These are phyloP conservation scores for Papilio gigon DNA, from an alignment of 2,888 invertebrate genomes.

Conservation along the genomic window DNA sequence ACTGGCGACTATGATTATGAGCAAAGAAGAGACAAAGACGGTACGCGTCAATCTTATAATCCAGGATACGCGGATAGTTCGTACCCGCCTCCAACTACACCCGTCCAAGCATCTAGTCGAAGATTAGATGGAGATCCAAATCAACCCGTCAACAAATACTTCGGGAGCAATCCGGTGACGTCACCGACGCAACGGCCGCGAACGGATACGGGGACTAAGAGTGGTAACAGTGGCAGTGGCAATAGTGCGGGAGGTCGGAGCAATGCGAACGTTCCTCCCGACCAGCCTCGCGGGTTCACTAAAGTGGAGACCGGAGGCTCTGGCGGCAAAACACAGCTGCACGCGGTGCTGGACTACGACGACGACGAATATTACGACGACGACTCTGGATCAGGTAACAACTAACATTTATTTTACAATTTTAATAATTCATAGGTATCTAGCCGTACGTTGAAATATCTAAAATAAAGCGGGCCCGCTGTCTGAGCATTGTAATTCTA, in stretches of 20 bases:
- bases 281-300: conserved; percentile 85
- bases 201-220: conserved; percentile 72
- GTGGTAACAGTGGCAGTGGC: conserved; percentile 67
- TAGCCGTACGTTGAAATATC: not conserved
- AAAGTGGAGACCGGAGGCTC: conserved; percentile 82
- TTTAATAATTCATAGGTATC: no score
- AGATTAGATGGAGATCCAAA: conserved; percentile 66
- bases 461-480: not conserved
- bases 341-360: conserved; percentile 88
- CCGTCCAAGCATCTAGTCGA: conserved; percentile 71
- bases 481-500: not conserved
- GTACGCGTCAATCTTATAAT: conserved; percentile 58
- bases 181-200: conserved; percentile 55
- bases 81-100: conserved; percentile 64
- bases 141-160: conserved; percentile 70
- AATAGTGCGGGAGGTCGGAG: conserved; percentile 49
- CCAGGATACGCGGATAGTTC: conserved; percentile 71
- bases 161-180: conserved; percentile 58
- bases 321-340: conserved; percentile 85
- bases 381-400: conserved; percentile 77
- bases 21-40: conserved; percentile 64
- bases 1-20: conserved; percentile 78
- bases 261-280: conserved; percentile 68
- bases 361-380: conserved; percentile 84
- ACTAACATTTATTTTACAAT: conserved; percentile 1